Base-by-base conservation (phyloP, 23 tunicate genomes). In the Botrylloides violaceus region DNA sequence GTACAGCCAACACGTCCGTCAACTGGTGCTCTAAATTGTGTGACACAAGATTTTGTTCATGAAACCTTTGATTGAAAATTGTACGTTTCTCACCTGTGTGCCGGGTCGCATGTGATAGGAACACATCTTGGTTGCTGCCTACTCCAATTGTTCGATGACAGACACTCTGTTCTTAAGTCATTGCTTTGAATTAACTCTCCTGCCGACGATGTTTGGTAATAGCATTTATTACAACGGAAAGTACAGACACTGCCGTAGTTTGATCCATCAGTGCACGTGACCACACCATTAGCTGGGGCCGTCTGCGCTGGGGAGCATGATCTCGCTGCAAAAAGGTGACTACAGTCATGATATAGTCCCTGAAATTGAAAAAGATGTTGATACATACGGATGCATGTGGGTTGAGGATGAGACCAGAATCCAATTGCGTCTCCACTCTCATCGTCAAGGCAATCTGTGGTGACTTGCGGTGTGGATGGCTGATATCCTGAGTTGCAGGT, bases 341-440 rank as follows among this genome's bases (percentile, higher is more conserved):
- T n/a, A n/a, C n/a, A n/a, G n/a, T n/a, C n/a, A n/a, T n/a, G n/a
- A n/a, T n/a, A n/a, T n/a, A n/a, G n/a, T n/a, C n/a, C n/a, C n/a
- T n/a, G n/a, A n/a, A n/a, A n/a, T n/a, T n/a, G n/a, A n/a, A n/a
- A n/a, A n/a, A n/a, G n/a, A 60, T 25, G 15, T 20, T 1, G 12
- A 65, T 31, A 64, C 74, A 65, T 75, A 82, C 88, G 71, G 49
- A 49, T 66, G 38, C 88, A 82, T 26, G 36, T 19, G 4, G 88
- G 80, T 18, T 71, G 34, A 53, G 88, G 88, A 3, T 34, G 29
- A 55, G 70, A 61, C 88, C 88, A 82, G 3, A 7, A 29, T 35
- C 88, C 88, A 29, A 71, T 7, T 2, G 63, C 70, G 36, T 77
- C 81, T 28, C 80, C 81, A n/a, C 48, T 64, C 6, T 66, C 88